Evolutionary conservation across 1,140 invertebrate species (phyloP).

Genomic region (Fopius arisanus): DNA sequence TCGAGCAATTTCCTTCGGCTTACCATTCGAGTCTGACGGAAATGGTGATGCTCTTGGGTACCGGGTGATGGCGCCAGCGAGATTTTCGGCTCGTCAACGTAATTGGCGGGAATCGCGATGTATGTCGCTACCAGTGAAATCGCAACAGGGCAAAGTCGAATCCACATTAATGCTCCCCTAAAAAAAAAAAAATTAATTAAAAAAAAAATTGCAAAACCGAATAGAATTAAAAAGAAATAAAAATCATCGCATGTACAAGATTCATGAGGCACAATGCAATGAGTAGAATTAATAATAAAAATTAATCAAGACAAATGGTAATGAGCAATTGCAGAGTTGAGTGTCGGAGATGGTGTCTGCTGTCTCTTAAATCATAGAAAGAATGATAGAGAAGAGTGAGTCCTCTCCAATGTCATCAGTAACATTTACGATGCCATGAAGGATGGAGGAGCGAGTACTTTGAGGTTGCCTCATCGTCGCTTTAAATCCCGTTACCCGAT

Average conservation of each 20-base stretch:
- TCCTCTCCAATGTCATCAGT: slow-evolving; percentile 64
- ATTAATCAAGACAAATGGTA: too few relatives aligned
- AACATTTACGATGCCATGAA: slow-evolving; percentile 65
- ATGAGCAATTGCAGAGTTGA: too few relatives aligned
- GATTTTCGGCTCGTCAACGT: background rate
- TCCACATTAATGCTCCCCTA: too few relatives aligned
- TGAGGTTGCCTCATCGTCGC: slow-evolving; percentile 66
- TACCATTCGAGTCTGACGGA: background rate
- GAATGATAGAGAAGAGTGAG: slow-evolving; percentile 50
- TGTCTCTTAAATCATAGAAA: background rate
- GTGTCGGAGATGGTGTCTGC: too few relatives aligned
- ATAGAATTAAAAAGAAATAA: too few relatives aligned
- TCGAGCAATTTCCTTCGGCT: background rate
- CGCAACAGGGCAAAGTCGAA: background rate
- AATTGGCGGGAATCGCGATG: background rate
- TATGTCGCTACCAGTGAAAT: background rate
- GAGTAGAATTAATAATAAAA: too few relatives aligned
- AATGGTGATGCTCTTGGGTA: background rate
- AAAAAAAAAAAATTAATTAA: too few relatives aligned
- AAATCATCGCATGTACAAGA: too few relatives aligned
- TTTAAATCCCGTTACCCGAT: slow-evolving; percentile 67
- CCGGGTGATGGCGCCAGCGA: slow-evolving; percentile 19
- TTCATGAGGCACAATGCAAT: too few relatives aligned
- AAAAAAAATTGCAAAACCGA: too few relatives aligned
- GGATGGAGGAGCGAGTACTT: slow-evolving; percentile 63